Conservation (phyloP, 1,140 invertebrate genomes). For the Thrips palmi region DNA sequence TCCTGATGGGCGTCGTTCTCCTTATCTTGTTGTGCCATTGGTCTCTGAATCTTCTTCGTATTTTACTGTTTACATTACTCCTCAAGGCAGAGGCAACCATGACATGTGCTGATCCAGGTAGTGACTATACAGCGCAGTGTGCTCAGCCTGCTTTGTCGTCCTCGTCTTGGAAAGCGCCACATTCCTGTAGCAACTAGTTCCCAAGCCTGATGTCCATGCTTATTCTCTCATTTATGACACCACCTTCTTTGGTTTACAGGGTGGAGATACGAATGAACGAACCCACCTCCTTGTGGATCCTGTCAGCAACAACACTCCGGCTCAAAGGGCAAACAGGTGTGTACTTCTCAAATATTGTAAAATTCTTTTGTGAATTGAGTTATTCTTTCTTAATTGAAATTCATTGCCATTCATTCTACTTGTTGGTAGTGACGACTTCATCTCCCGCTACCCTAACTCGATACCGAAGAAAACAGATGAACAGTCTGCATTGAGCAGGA, state of each 20-base stretch:
- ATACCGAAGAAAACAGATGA: conserved; percentile 67
- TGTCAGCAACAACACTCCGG: conserved; percentile 37
- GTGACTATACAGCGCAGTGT: too few species aligned
- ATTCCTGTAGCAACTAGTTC: too few species aligned
- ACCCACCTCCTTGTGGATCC: conserved; percentile 47
- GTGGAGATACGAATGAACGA: conserved; percentile 40
- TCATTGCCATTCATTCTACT: conserved; percentile 12
- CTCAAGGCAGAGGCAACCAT: too few species aligned
- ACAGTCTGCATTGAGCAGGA: conserved; percentile 68
- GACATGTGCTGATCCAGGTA: too few species aligned
- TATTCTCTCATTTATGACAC: conserved; percentile 4
- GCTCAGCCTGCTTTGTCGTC: too few species aligned
- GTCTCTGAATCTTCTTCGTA: too few species aligned
- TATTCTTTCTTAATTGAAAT: conserved; percentile 3
- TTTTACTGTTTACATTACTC: too few species aligned
- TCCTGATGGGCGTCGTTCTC: too few species aligned
- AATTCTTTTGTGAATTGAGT: background rate
- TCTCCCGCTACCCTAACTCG: conserved; percentile 37
- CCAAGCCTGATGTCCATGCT: too few species aligned
- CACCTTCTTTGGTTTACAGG: conserved; percentile 20
- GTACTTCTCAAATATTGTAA: conserved; percentile 5
- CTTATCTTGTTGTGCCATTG: too few species aligned
- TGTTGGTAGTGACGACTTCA: conserved; percentile 39
- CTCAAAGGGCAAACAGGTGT: conserved; percentile 36
- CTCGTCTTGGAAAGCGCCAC: too few species aligned